A percentile compares a stretch with the other conserved stretches of the same genome.
These are phyloP conservation scores for Drosophila eugracilis DNA, from an alignment of 1,140 invertebrate genomes.

Conservation along the genomic window DNA sequence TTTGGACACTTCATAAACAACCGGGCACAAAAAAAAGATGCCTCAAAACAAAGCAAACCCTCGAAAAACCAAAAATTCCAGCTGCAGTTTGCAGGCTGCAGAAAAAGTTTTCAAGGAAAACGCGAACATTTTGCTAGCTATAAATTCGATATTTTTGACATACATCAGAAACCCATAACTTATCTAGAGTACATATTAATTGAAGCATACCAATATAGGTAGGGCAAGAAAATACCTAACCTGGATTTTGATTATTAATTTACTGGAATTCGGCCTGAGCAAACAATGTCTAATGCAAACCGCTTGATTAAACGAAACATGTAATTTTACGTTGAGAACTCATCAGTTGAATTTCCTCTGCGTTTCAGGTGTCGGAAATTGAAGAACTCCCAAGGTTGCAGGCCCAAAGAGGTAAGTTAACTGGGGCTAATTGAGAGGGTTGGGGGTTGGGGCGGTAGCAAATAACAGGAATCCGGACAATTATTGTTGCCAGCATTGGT, in stretches of 20 bases:
- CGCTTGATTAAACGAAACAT: conserved; percentile 37
- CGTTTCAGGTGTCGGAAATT: conserved; percentile 27
- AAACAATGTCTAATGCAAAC: conserved; percentile 26
- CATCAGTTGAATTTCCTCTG: conserved; percentile 26
- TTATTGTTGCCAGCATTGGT: conserved; percentile 62
- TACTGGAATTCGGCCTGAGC: conserved; percentile 1
- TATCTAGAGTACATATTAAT: conserved; percentile 21
- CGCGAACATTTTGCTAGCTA: conserved; percentile 5
- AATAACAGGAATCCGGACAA: conserved; percentile 63
- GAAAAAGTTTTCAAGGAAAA: conserved; percentile 1
- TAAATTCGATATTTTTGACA: conserved; percentile 15
- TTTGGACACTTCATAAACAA: conserved; percentile 78
- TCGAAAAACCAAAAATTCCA: conserved; percentile 7
- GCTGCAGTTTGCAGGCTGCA: conserved; percentile 8
- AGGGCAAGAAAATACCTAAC: neutral
- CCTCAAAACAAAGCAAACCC: conserved; percentile 2
- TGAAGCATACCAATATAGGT: conserved; percentile 11
- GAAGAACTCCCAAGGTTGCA: conserved; percentile 9
- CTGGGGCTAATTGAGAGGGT: conserved; percentile 53
- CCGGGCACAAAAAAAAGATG: conserved; percentile 12
- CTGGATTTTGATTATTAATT: conserved; percentile 26
- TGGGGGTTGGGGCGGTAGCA: conserved; percentile 18
- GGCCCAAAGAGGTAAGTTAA: conserved; percentile 32
- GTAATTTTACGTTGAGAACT: conserved; percentile 22
- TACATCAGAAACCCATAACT: conserved; percentile 6